Evolutionary conservation across 2,888 invertebrate species (phyloP).

Genomic region (Ligdia adustata): DNA sequence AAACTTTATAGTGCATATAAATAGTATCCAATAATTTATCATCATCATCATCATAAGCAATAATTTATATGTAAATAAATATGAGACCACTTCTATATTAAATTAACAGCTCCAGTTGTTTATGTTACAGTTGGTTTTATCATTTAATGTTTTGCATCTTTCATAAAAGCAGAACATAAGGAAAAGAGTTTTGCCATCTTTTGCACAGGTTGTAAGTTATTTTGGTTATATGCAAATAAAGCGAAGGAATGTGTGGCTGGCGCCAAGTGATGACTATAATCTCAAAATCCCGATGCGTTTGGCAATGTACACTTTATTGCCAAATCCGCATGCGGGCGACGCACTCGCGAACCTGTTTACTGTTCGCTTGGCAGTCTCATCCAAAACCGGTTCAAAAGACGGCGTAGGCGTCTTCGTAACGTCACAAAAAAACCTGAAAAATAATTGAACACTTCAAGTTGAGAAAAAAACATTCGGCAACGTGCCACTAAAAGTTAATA

Average conservation of each 20-base stretch:
- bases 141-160: too few relatives aligned
- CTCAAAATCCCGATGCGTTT: constrained; percentile 45
- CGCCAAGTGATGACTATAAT: neutral
- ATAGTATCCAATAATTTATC: too few relatives aligned
- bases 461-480: constrained; percentile 30
- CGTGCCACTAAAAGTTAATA: constrained; percentile 26
- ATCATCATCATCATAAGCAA: too few relatives aligned
- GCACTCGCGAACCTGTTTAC: constrained; percentile 63
- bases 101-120: too few relatives aligned
- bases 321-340: constrained; percentile 53
- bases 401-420: constrained; percentile 44
- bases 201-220: too few relatives aligned
- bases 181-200: too few relatives aligned
- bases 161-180: too few relatives aligned
- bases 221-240: neutral
- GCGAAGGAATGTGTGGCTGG: neutral
- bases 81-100: too few relatives aligned
- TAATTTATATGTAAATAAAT: too few relatives aligned
- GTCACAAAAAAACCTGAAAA: constrained; percentile 45
- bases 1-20: too few relatives aligned
- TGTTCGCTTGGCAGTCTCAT: constrained; percentile 57
- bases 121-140: too few relatives aligned
- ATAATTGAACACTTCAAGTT: constrained; percentile 37
- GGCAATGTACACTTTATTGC: constrained; percentile 51
- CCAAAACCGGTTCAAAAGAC: constrained; percentile 57